phyloP scores from a whole-genome alignment of 2,888 invertebrate species.

The Drosophila acutilabella region DNA sequence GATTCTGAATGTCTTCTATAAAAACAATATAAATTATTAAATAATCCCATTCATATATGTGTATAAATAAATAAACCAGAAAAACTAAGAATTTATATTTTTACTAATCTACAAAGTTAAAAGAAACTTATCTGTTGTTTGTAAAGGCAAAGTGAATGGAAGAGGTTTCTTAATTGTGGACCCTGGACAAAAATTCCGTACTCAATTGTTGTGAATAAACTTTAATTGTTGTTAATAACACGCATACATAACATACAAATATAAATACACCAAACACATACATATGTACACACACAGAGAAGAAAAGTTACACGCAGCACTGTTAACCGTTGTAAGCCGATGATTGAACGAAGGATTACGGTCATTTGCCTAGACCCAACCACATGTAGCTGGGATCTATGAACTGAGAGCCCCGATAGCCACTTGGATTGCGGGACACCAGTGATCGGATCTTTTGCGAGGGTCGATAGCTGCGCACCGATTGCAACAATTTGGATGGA shows the following conservation, averaged over 20 bases:
- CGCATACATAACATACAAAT: background rate
- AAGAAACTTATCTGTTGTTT: too few relatives aligned
- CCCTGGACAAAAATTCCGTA: too few relatives aligned
- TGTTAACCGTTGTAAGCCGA: slow-evolving; percentile 49
- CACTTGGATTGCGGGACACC: slow-evolving; percentile 86
- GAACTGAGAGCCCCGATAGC: slow-evolving; percentile 87
- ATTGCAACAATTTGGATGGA: slow-evolving; percentile 84
- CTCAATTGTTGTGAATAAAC: too few relatives aligned
- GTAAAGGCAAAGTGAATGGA: too few relatives aligned
- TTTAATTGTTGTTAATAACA: slow-evolving; percentile 1
- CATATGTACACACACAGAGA: slow-evolving; percentile 35
- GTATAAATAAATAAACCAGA: too few relatives aligned
- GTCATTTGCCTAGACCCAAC: slow-evolving; percentile 87
- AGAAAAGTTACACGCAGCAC: slow-evolving; percentile 17
- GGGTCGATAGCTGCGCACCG: slow-evolving; percentile 85
- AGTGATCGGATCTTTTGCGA: slow-evolving; percentile 87
- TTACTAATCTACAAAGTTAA: too few relatives aligned
- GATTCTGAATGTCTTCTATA: too few relatives aligned
- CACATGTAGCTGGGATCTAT: slow-evolving; percentile 89
- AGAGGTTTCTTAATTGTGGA: too few relatives aligned
- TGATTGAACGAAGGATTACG: slow-evolving; percentile 25
- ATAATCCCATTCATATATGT: too few relatives aligned
- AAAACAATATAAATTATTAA: too few relatives aligned
- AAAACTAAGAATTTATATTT: too few relatives aligned
- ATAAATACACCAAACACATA: slow-evolving; percentile 9